Evolutionary conservation across 2,113 vertebrate species (phyloP).

Genomic region (Trematomus loennbergii): DNA sequence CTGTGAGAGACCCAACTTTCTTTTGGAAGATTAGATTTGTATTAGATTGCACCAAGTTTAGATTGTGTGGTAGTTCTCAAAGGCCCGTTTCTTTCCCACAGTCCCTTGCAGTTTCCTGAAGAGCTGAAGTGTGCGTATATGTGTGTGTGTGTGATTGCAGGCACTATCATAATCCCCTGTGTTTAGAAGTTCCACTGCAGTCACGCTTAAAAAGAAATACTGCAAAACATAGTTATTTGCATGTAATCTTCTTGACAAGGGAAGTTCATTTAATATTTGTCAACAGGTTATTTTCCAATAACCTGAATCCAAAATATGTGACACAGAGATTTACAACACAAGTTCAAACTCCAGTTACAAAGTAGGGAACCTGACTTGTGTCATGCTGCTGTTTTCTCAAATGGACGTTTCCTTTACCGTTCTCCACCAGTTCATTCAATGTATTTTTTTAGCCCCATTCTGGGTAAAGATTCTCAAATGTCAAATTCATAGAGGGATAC

Average conservation of each 20-base stretch:
- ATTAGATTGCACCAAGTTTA: constrained; percentile 5
- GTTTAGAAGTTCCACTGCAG: constrained; percentile 15
- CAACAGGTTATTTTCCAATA: background rate
- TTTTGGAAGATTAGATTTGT: constrained; percentile 15
- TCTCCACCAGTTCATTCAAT: background rate
- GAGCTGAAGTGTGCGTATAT: constrained; percentile 12
- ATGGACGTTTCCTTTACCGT: background rate
- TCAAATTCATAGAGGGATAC: background rate
- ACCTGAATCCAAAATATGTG: constrained; percentile 1
- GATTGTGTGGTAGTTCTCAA: background rate
- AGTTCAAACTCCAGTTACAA: background rate
- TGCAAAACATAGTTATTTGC: constrained; percentile 18
- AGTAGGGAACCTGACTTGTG: background rate
- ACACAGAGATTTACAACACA: background rate
- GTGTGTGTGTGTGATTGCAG: background rate
- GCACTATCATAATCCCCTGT: constrained; percentile 14
- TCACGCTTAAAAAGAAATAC: constrained; percentile 11
- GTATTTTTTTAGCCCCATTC: background rate
- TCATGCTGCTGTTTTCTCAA: background rate
- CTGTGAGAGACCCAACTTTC: background rate
- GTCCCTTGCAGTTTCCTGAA: constrained; percentile 26
- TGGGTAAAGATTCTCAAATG: background rate
- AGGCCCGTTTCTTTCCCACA: constrained; percentile 2
- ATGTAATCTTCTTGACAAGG: background rate
- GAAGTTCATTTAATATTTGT: background rate